Conservation (phyloP, 1,140 invertebrate species). For the Papilio aristodemus region DNA sequence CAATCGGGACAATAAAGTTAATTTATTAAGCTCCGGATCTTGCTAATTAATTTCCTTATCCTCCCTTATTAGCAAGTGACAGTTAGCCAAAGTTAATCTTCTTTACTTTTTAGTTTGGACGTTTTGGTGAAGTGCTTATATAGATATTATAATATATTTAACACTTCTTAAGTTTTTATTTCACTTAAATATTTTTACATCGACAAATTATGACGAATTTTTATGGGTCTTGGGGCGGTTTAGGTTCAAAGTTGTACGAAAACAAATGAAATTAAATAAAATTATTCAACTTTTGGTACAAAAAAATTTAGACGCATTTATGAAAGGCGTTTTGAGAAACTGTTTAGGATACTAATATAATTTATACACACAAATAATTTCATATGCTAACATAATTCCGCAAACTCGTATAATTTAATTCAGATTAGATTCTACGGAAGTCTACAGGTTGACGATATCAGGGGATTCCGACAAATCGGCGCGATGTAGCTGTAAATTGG, state of each 20-base stretch:
- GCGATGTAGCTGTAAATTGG: slow-evolving; percentile 25
- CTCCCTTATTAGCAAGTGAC: slow-evolving; percentile 11
- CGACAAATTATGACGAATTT: too few species aligned
- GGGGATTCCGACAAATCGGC: slow-evolving; percentile 17
- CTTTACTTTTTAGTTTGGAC: not conserved
- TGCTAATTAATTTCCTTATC: slow-evolving; percentile 15
- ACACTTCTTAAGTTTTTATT: too few species aligned
- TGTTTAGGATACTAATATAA: too few species aligned
- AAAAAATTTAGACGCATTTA: too few species aligned
- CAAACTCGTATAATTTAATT: not conserved
- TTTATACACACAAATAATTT: not conserved
- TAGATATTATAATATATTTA: too few species aligned
- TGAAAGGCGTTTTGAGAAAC: too few species aligned
- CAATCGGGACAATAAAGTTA: slow-evolving; percentile 14
- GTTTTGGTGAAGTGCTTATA: not conserved
- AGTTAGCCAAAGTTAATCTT: slow-evolving; percentile 1
- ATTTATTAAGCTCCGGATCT: slow-evolving; percentile 14
- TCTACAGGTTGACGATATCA: slow-evolving; percentile 15
- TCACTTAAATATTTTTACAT: too few species aligned
- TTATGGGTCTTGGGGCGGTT: too few species aligned
- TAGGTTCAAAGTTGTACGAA: too few species aligned
- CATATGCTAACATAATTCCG: not conserved
- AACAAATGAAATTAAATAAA: too few species aligned
- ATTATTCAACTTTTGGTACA: not conserved
- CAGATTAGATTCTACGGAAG: not conserved